Conservation (phyloP, 2,888 invertebrate species). For the Orchesellides sinensis region DNA sequence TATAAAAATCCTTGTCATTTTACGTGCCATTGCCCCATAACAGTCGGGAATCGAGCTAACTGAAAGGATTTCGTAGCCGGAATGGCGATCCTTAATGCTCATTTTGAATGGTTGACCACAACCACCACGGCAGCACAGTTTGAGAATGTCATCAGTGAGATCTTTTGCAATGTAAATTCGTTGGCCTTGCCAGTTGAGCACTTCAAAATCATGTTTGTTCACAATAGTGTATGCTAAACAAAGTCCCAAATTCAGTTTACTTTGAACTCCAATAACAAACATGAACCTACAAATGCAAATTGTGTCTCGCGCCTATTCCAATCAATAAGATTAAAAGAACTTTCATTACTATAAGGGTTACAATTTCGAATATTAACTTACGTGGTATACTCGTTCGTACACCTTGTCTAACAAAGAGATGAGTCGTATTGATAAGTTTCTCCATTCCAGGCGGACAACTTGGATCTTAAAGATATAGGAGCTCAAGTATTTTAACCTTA, state of each 20-base stretch:
- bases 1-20: neutral
- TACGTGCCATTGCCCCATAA: slow-evolving; percentile 64
- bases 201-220: slow-evolving; percentile 64
- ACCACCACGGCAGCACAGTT: slow-evolving; percentile 69
- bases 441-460: slow-evolving; percentile 71
- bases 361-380: slow-evolving; percentile 17
- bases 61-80: slow-evolving; percentile 65
- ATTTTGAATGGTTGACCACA: slow-evolving; percentile 69
- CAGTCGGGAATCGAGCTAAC: slow-evolving; percentile 67
- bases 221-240: slow-evolving; percentile 44
- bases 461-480: slow-evolving; percentile 40
- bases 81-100: slow-evolving; percentile 61
- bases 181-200: slow-evolving; percentile 61
- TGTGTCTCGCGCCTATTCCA: no score
- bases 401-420: slow-evolving; percentile 68
- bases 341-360: no score
- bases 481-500: neutral
- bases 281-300: no score
- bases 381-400: slow-evolving; percentile 55
- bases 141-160: slow-evolving; percentile 65
- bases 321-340: neutral
- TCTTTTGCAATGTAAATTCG: slow-evolving; percentile 66
- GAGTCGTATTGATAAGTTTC: slow-evolving; percentile 54
- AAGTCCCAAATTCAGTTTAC: no score
- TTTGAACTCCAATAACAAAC: no score